A percentile compares a stretch with the other conserved stretches of the same genome.
These are phyloP conservation scores for Abramis brama DNA, from an alignment of 2,113 vertebrate species.

Conservation along the genomic window DNA sequence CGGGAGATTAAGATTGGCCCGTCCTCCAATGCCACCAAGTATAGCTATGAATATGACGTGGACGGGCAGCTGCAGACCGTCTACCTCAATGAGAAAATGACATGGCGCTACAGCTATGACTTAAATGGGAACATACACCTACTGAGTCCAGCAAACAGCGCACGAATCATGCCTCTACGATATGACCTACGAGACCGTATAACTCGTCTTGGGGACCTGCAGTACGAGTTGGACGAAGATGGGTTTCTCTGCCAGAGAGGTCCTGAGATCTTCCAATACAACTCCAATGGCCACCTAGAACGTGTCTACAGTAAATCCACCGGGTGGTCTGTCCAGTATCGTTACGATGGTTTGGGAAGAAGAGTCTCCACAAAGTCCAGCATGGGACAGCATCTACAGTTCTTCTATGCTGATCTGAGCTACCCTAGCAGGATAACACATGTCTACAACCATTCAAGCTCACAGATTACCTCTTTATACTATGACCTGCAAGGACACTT, in stretches of 20 bases:
- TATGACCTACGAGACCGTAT: slow-evolving; percentile 95
- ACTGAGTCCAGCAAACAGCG: slow-evolving; percentile 89
- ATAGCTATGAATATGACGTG: slow-evolving; percentile 92
- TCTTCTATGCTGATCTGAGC: slow-evolving; percentile 94
- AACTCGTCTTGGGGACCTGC: slow-evolving; percentile 95
- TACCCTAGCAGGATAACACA: slow-evolving; percentile 94
- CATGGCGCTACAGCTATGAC: slow-evolving; percentile 97
- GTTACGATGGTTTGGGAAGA: slow-evolving; percentile 92
- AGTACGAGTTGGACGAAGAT: slow-evolving; percentile 94
- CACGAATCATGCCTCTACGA: slow-evolving; percentile 87
- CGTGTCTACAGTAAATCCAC: slow-evolving; percentile 95
- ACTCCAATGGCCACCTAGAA: slow-evolving; percentile 93
- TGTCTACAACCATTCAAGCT: slow-evolving; percentile 96
- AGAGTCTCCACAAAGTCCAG: slow-evolving; percentile 93
- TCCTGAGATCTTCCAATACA: slow-evolving; percentile 95
- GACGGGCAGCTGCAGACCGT: slow-evolving; percentile 96
- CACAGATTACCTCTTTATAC: slow-evolving; percentile 96
- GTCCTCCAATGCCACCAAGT: slow-evolving; percentile 98
- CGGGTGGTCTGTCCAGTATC: slow-evolving; percentile 93
- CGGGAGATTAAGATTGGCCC: slow-evolving; percentile 97
- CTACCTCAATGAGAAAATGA: slow-evolving; percentile 93
- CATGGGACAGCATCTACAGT: slow-evolving; percentile 92
- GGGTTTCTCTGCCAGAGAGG: slow-evolving; percentile 94
- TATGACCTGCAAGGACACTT: slow-evolving; percentile 97
- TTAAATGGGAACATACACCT: slow-evolving; percentile 97